Evolutionary conservation across 2,113 vertebrate species (phyloP).

Genomic region (Takifugu bimaculatus): DNA sequence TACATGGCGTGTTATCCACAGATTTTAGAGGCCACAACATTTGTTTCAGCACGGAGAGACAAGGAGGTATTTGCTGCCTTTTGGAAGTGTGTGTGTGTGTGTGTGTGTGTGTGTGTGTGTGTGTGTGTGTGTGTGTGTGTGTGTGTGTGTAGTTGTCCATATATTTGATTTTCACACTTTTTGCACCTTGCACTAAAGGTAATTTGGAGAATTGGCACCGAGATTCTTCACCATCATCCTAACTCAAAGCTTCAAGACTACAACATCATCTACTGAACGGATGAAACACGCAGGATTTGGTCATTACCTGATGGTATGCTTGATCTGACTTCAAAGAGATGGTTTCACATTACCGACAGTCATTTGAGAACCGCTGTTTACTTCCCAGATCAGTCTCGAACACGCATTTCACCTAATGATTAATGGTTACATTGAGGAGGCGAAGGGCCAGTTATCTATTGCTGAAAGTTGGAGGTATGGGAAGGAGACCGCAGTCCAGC

Average conservation of each 20-base stretch:
- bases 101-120: no score
- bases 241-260: slow-evolving; percentile 76
- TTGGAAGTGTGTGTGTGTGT: not conserved
- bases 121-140: no score
- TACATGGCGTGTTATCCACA: slow-evolving; percentile 80
- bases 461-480: slow-evolving; percentile 87
- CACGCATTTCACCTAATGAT: slow-evolving; percentile 84
- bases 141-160: not conserved
- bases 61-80: slow-evolving; percentile 73
- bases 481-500: slow-evolving; percentile 70
- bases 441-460: slow-evolving; percentile 73
- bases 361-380: not conserved
- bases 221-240: slow-evolving; percentile 85
- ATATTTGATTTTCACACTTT: not conserved
- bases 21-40: slow-evolving; percentile 71
- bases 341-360: not conserved
- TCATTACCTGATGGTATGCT: slow-evolving; percentile 81
- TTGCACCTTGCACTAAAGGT: slow-evolving; percentile 62
- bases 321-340: not conserved
- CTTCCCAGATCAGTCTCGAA: slow-evolving; percentile 82
- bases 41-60: not conserved
- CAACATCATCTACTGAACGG: slow-evolving; percentile 79
- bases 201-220: slow-evolving; percentile 83
- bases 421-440: slow-evolving; percentile 78
- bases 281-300: slow-evolving; percentile 85